Percentiles rank a stretch among this genome's conserved stretches.
Conservation (phyloP, 1,140 invertebrate species). For the Gerris buenoi region DNA sequence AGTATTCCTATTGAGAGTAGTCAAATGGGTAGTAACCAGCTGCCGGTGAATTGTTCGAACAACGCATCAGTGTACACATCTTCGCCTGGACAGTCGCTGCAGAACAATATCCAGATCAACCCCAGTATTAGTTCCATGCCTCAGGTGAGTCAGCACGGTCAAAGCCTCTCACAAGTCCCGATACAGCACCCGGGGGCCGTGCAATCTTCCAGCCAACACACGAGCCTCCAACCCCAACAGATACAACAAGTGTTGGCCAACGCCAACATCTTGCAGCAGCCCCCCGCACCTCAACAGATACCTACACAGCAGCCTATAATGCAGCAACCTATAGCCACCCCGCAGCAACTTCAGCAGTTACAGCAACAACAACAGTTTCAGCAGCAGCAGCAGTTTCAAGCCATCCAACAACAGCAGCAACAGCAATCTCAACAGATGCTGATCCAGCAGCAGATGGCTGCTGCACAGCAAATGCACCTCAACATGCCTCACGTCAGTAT, state of each 20-base stretch:
- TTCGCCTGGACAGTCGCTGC: slow-evolving; percentile 26
- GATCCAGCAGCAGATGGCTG: slow-evolving; percentile 15
- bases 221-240: slow-evolving; percentile 38
- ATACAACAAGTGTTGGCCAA: slow-evolving; percentile 37
- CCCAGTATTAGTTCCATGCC: slow-evolving; percentile 29
- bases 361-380: slow-evolving; percentile 34
- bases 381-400: slow-evolving; percentile 29
- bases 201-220: slow-evolving; percentile 21
- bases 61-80: slow-evolving; percentile 14
- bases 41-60: slow-evolving; percentile 29
- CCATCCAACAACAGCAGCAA: slow-evolving; percentile 29
- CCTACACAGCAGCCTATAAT: slow-evolving; percentile 15
- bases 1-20: slow-evolving; percentile 6
- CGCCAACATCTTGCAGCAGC: slow-evolving; percentile 31
- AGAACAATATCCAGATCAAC: slow-evolving; percentile 17
- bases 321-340: slow-evolving; percentile 26
- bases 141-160: slow-evolving; percentile 25
- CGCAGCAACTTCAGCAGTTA: slow-evolving; percentile 25
- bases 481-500: slow-evolving; percentile 8
- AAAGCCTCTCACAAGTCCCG: slow-evolving; percentile 30
- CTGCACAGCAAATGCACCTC: slow-evolving; percentile 31
- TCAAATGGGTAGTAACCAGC: slow-evolving; percentile 23
- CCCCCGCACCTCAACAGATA: slow-evolving; percentile 33
- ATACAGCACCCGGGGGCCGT: slow-evolving; percentile 22
- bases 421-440: slow-evolving; percentile 20